These are phyloP conservation scores for Ephialtes manifestator DNA, from an alignment of 2,888 invertebrate species.

Conservation along the genomic window DNA sequence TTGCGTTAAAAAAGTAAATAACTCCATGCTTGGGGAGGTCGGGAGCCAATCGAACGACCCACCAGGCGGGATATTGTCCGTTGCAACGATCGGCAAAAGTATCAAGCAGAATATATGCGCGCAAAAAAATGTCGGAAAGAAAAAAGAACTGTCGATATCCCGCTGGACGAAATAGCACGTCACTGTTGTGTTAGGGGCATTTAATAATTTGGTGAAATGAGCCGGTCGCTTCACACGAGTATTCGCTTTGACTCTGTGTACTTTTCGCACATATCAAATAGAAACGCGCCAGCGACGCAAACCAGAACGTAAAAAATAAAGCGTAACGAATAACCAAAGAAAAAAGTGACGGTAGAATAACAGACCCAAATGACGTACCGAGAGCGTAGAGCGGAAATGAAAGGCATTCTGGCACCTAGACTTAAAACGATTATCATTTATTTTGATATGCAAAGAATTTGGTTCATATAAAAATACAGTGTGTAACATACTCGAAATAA, in stretches of 20 bases:
- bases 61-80: conserved; percentile 66
- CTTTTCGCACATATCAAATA: conserved; percentile 65
- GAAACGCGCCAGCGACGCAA: conserved; percentile 11
- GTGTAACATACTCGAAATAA: too few species aligned
- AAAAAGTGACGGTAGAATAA: conserved; percentile 13
- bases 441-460: background rate
- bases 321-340: conserved; percentile 9
- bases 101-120: conserved; percentile 38
- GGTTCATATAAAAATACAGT: background rate
- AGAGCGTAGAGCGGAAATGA: conserved; percentile 17
- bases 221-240: conserved; percentile 18
- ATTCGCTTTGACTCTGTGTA: conserved; percentile 51
- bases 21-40: conserved; percentile 31
- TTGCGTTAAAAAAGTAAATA: conserved; percentile 65
- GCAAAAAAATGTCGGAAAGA: conserved; percentile 28
- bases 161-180: conserved; percentile 43
- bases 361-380: conserved; percentile 13
- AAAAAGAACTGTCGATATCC: conserved; percentile 37
- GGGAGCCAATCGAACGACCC: conserved; percentile 65
- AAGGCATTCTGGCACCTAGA: background rate
- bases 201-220: conserved; percentile 31
- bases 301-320: conserved; percentile 16
- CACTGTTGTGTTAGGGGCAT: conserved; percentile 24
- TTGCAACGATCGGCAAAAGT: conserved; percentile 58
- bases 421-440: background rate